Evolutionary conservation across 92 coral and sea anemone species (phyloP), one percentile per base, ranked within the genome.

Genomic region (Parazoanthus darwini): DNA sequence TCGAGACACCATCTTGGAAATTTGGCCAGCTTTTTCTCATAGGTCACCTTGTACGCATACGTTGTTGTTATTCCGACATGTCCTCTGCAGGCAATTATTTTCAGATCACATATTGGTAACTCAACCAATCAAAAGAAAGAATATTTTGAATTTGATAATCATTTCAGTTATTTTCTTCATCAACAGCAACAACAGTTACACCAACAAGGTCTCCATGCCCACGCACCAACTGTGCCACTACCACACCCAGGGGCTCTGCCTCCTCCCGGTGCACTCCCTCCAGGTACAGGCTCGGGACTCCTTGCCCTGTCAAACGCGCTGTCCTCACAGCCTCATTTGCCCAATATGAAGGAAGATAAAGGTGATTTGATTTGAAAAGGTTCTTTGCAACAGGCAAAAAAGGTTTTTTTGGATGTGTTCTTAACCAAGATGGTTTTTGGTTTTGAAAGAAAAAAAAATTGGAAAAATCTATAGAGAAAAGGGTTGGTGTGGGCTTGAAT

Each of bases 161-260:
- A 48, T 48, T 48, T 8, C 37, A 67, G 39, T 76, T 84, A 84
- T 79, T 25, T 74, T 59, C 48, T 16, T 44, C 88, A 50, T 80
- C 90, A 83, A 90, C 88, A 94, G 98, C 98, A 95, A 89, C 99
- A 97, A 86, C 99, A 96, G 73, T 92, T 95, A 37, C 99, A 95
- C 81, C 99, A 94, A 68, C 98, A 97, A 92, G 99, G 99, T 56
- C 91, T 97, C 0, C 99, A 97, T 88, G 96, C 95, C 1, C 99
- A 97, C 73, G 98, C 98, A 1, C 99, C 99, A 16, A 96, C 99
- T 25, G 93, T 96, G 54, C 98, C 99, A 0, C 86, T 97, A 58
- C 99, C 99, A 9, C 99, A 97, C 91, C 99, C 98, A 43, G 99
- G 99, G 46, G 98, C 95, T 26, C 91, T 94, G 8, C 99, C 98